Percentiles rank a stretch among this genome's conserved stretches.
These are phyloP conservation scores for Conopomorpha cramerella DNA, from an alignment of 1,140 invertebrate genomes.

Conservation along the genomic window DNA sequence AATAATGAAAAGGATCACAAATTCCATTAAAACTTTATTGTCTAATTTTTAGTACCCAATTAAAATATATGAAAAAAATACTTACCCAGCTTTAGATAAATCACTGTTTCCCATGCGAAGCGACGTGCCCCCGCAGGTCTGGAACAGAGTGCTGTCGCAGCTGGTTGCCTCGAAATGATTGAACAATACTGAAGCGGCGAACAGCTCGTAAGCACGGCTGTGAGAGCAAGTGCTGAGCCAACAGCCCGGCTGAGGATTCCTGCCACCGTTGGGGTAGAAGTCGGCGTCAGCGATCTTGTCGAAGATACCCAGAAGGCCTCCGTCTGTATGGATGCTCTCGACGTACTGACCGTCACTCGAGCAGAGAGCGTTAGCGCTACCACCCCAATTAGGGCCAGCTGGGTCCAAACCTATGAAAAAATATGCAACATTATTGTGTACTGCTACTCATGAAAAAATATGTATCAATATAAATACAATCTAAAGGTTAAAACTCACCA, in stretches of 20 bases:
- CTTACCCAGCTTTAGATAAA: slow-evolving; percentile 20
- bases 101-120: slow-evolving; percentile 36
- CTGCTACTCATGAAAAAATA: not conserved
- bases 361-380: slow-evolving; percentile 19
- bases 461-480: not conserved
- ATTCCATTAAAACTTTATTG: too few relatives aligned
- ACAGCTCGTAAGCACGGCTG: slow-evolving; percentile 56
- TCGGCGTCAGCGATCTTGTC: slow-evolving; percentile 48
- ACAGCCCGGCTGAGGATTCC: slow-evolving; percentile 69
- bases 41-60: too few relatives aligned
- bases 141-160: slow-evolving; percentile 22
- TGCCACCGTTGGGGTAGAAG: slow-evolving; percentile 65
- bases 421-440: not conserved
- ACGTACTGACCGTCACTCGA: slow-evolving; percentile 61
- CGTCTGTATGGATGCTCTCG: slow-evolving; percentile 66
- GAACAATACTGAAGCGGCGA: slow-evolving; percentile 55
- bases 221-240: slow-evolving; percentile 50
- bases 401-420: slow-evolving; percentile 65
- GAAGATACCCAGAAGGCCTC: slow-evolving; percentile 36
- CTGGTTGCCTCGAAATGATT: slow-evolving; percentile 41
- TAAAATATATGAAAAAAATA: not conserved
- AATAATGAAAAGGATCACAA: too few relatives aligned
- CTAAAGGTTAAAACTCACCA: slow-evolving; percentile 7
- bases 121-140: slow-evolving; percentile 18
- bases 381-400: slow-evolving; percentile 62